Percentiles rank a stretch among this genome's conserved stretches.
phyloP scores from a whole-genome alignment of 1,140 invertebrate species.

The Aphidius ervi region DNA sequence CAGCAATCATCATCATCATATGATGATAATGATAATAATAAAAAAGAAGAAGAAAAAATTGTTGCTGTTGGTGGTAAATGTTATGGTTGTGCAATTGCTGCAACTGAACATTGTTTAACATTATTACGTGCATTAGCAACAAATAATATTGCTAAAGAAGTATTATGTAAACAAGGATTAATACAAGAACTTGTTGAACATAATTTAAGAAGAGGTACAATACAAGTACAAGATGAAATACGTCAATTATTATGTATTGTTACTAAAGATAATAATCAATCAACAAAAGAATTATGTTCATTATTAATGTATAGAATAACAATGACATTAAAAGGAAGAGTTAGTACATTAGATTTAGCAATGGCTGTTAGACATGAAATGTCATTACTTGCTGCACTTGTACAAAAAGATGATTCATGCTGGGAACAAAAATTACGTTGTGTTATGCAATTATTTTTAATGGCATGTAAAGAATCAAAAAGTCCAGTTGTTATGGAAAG shows the following conservation, averaged over 20 bases:
- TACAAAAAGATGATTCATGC: slow-evolving; percentile 89
- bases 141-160: slow-evolving; percentile 70
- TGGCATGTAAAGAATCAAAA: slow-evolving; percentile 66
- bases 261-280: slow-evolving; percentile 83
- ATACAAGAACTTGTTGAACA: slow-evolving; percentile 87
- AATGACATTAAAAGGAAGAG: slow-evolving; percentile 66
- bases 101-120: slow-evolving; percentile 91
- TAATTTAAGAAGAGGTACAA: slow-evolving; percentile 77
- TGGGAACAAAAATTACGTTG: slow-evolving; percentile 91
- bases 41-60: slow-evolving; percentile 1
- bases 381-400: slow-evolving; percentile 77
- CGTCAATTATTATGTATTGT: slow-evolving; percentile 82
- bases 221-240: slow-evolving; percentile 79
- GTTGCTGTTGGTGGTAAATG: slow-evolving; percentile 56
- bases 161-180: slow-evolving; percentile 80
- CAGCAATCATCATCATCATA: slow-evolving; percentile 22
- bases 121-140: slow-evolving; percentile 86
- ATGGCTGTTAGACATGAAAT: slow-evolving; percentile 82
- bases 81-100: slow-evolving; percentile 81
- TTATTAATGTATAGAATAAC: slow-evolving; percentile 80
- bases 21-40: slow-evolving; percentile 16
- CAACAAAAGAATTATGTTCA: slow-evolving; percentile 81
- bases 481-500: slow-evolving; percentile 74
- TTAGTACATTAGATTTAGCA: slow-evolving; percentile 67
- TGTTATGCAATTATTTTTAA: slow-evolving; percentile 80